Percentiles rank a stretch among this genome's conserved stretches.
phyloP scores from a whole-genome alignment of 2,797 vertebrate genomes.

The Periophthalmus magnuspinnatus region DNA sequence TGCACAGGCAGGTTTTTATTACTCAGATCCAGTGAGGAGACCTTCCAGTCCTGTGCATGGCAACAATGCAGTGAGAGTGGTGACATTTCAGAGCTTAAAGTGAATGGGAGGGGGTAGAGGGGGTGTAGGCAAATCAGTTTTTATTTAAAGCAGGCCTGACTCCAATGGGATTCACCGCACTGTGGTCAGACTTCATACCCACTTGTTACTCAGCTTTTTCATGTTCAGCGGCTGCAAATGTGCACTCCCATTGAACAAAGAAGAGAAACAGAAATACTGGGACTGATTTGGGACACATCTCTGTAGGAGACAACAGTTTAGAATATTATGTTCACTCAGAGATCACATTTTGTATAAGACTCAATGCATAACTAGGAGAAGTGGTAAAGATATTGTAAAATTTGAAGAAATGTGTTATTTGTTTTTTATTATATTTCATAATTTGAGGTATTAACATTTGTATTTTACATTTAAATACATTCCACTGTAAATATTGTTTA shows the following conservation, averaged over 20 bases:
- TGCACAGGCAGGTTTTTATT: slow-evolving; percentile 61
- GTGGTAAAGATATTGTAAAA: too few species aligned
- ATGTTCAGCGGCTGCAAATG: slow-evolving; percentile 80
- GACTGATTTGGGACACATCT: slow-evolving; percentile 64
- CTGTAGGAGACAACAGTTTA: slow-evolving; percentile 45
- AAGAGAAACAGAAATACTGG: slow-evolving; percentile 57
- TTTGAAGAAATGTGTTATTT: too few species aligned
- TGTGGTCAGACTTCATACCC: slow-evolving; percentile 80
- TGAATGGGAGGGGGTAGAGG: background rate
- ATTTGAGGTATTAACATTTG: too few species aligned
- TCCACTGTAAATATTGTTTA: background rate
- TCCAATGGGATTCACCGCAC: slow-evolving; percentile 81
- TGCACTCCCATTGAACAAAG: slow-evolving; percentile 62
- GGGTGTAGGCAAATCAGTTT: slow-evolving; percentile 74
- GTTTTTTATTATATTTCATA: too few species aligned
- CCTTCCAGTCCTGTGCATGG: slow-evolving; percentile 71
- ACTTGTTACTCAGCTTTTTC: slow-evolving; percentile 78
- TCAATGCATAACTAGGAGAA: too few species aligned
- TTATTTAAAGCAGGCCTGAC: slow-evolving; percentile 84
- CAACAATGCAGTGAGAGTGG: slow-evolving; percentile 72
- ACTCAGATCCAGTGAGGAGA: slow-evolving; percentile 62
- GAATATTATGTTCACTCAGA: slow-evolving; percentile 53
- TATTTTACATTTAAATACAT: too few species aligned
- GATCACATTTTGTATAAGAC: slow-evolving; percentile 38
- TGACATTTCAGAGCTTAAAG: slow-evolving; percentile 81